Evolutionary conservation across 2,888 invertebrate genomes (phyloP).

Genomic region (Molorchus minor): DNA sequence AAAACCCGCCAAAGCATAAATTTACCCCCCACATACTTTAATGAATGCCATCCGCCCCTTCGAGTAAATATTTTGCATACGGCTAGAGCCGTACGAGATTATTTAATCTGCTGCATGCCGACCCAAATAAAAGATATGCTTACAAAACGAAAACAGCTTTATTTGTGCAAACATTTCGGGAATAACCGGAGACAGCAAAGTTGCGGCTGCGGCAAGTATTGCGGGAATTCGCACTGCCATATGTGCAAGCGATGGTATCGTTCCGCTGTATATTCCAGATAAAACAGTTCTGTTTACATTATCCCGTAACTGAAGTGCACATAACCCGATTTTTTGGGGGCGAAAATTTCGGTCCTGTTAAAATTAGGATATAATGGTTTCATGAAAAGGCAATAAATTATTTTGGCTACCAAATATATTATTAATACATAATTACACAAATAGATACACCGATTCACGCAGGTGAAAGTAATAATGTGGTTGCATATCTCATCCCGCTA

Average conservation of each 20-base stretch:
- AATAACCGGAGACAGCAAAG: neutral
- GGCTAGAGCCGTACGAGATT: neutral
- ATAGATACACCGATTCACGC: too few relatives aligned
- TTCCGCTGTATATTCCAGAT: neutral
- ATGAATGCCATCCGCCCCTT: too few relatives aligned
- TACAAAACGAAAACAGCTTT: slow-evolving; percentile 3
- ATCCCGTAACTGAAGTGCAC: neutral
- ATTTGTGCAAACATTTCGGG: slow-evolving; percentile 3
- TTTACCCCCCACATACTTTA: too few relatives aligned
- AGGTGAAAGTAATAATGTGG: too few relatives aligned
- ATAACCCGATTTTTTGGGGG: too few relatives aligned
- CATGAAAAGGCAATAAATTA: too few relatives aligned
- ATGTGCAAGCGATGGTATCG: neutral
- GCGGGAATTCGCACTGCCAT: slow-evolving; percentile 4
- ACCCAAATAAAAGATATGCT: neutral
- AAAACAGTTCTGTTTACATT: neutral
- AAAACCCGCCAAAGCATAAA: too few relatives aligned
- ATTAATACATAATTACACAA: too few relatives aligned
- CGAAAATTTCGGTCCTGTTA: too few relatives aligned
- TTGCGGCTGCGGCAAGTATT: neutral
- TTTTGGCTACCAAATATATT: too few relatives aligned
- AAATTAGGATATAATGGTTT: too few relatives aligned
- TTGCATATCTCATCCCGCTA: too few relatives aligned
- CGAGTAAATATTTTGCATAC: neutral
- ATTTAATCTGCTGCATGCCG: neutral